Percentiles rank a stretch among this genome's conserved stretches.
Conservation (phyloP, 2,888 invertebrate species). For the Strigamia maritima region DNA sequence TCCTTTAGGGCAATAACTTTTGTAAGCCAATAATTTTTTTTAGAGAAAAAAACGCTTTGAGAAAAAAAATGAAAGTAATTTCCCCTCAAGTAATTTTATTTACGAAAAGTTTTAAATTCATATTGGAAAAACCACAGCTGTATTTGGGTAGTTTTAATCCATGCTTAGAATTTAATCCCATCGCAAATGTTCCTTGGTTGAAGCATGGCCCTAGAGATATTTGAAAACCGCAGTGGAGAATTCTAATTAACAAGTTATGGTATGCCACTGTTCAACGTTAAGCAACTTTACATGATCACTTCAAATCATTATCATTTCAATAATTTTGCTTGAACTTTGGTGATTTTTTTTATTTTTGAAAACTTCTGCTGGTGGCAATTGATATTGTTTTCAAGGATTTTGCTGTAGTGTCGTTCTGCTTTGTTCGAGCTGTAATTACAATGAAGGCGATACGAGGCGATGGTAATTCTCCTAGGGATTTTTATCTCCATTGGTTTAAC, state of each 20-base stretch:
- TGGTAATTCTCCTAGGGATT: too few species aligned
- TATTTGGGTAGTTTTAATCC: not conserved
- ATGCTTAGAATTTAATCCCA: not conserved
- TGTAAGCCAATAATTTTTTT: not conserved
- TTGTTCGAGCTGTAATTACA: too few species aligned
- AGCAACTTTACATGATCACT: not conserved
- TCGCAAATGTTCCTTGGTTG: not conserved
- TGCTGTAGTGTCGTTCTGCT: too few species aligned
- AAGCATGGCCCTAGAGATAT: not conserved
- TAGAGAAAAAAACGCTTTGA: not conserved
- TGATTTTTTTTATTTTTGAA: too few species aligned
- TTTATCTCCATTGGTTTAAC: too few species aligned
- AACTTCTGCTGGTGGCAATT: too few species aligned
- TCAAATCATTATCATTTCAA: too few species aligned
- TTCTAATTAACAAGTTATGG: constrained; percentile 3
- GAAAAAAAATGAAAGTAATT: not conserved
- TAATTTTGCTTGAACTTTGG: too few species aligned
- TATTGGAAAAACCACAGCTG: not conserved
- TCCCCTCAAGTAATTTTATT: not conserved
- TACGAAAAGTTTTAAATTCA: not conserved
- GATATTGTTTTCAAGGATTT: too few species aligned
- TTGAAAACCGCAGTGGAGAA: not conserved
- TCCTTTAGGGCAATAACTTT: not conserved
- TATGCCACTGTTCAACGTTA: not conserved
- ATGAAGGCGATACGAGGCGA: too few species aligned